These are phyloP conservation scores for Solenopsis fugax DNA, from an alignment of 1,140 invertebrate species.

Conservation along the genomic window DNA sequence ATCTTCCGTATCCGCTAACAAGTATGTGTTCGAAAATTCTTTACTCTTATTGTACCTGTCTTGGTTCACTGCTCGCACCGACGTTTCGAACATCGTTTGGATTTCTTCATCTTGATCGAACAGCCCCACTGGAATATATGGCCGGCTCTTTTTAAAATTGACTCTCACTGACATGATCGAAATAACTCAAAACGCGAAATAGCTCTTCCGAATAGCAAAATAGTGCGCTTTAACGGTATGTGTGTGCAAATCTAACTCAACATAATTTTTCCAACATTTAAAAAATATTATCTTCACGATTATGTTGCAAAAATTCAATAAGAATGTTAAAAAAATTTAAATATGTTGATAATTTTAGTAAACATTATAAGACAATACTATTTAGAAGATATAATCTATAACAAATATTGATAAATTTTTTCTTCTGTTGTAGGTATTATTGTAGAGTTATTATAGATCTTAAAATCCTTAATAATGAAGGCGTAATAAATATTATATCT, in stretches of 20 bases:
- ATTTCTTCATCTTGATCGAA: slow-evolving; percentile 72
- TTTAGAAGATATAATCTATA: neutral
- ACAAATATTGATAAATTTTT: neutral
- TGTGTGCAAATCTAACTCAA: neutral
- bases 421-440: neutral
- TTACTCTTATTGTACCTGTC: slow-evolving; percentile 53
- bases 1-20: slow-evolving; percentile 42
- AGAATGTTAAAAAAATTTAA: neutral
- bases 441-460: neutral
- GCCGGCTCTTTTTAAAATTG: slow-evolving; percentile 26
- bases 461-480: neutral
- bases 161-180: neutral
- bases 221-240: neutral
- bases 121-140: slow-evolving; percentile 73
- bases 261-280: neutral
- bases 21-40: slow-evolving; percentile 60
- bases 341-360: neutral
- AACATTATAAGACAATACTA: slow-evolving; percentile 9
- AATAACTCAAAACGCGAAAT: slow-evolving; percentile 26
- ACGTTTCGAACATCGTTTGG: slow-evolving; percentile 71
- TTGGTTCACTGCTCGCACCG: slow-evolving; percentile 67
- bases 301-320: neutral
- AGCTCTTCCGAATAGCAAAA: neutral
- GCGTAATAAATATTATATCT: neutral
- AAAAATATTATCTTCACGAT: neutral